phyloP scores from a whole-genome alignment of 2,888 invertebrate species.

The Athripsodes cinereus region DNA sequence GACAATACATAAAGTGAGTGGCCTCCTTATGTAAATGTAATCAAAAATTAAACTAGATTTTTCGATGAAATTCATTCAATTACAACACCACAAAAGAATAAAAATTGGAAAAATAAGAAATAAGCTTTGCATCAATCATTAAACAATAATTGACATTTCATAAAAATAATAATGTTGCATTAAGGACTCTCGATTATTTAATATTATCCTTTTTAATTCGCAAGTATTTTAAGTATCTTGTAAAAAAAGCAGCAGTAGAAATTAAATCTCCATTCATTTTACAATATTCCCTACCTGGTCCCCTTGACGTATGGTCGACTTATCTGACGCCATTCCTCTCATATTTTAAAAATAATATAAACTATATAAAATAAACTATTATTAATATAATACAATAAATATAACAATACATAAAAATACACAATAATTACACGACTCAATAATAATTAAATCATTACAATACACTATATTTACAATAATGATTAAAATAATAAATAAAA shows the following conservation, averaged over 20 bases:
- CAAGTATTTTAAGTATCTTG: too few species aligned
- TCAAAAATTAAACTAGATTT: neutral
- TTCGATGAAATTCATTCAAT: neutral
- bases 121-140: too few species aligned
- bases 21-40: too few species aligned
- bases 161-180: conserved; percentile 1
- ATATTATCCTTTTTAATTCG: too few species aligned
- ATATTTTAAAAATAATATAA: neutral
- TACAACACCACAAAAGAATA: neutral
- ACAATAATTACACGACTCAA: neutral
- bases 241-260: neutral
- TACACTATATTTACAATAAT: neutral
- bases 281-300: neutral
- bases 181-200: too few species aligned
- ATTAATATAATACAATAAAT: too few species aligned
- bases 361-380: too few species aligned
- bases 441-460: neutral
- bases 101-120: too few species aligned
- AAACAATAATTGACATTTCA: neutral
- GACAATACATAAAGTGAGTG: too few species aligned
- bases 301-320: neutral
- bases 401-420: too few species aligned
- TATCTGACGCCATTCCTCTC: neutral
- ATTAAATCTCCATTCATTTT: neutral
- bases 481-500: neutral